Evolutionary conservation across 1,140 invertebrate species (phyloP).

Genomic region (Pectinophora gossypiella): DNA sequence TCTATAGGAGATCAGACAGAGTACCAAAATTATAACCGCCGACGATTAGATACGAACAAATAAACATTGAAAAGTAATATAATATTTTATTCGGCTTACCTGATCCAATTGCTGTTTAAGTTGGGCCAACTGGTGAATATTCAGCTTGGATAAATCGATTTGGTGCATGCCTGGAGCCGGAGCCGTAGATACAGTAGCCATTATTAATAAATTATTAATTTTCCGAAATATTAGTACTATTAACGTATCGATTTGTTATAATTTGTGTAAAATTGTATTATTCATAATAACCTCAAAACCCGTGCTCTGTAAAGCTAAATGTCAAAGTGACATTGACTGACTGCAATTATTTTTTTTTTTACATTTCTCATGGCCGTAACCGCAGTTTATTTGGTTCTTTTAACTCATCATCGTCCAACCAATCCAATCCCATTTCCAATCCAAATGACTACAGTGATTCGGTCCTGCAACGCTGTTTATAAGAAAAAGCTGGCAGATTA

Average conservation of each 20-base stretch:
- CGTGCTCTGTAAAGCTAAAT: not conserved
- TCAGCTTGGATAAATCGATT: constrained; percentile 86
- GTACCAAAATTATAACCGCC: too few species aligned
- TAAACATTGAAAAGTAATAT: not conserved
- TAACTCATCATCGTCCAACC: too few species aligned
- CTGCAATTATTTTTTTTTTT: not conserved
- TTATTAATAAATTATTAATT: constrained; percentile 40
- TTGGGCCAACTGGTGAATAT: constrained; percentile 85
- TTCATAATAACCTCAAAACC: constrained; percentile 2
- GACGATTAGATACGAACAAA: not conserved
- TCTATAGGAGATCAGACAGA: too few species aligned
- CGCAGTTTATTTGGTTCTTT: too few species aligned
- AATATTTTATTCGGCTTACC: constrained; percentile 62
- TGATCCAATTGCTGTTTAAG: constrained; percentile 92
- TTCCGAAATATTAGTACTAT: constrained; percentile 8
- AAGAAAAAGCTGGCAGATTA: too few species aligned
- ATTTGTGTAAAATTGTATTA: not conserved
- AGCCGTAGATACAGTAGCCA: constrained; percentile 77
- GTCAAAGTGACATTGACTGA: too few species aligned
- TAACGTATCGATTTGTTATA: constrained; percentile 9
- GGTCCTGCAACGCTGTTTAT: too few species aligned
- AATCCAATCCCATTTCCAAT: too few species aligned
- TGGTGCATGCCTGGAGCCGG: constrained; percentile 80
- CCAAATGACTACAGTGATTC: too few species aligned
- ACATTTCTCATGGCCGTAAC: too few species aligned